These are phyloP conservation scores for Pinna nobilis DNA, from an alignment of 1,140 invertebrate genomes.

Conservation along the genomic window DNA sequence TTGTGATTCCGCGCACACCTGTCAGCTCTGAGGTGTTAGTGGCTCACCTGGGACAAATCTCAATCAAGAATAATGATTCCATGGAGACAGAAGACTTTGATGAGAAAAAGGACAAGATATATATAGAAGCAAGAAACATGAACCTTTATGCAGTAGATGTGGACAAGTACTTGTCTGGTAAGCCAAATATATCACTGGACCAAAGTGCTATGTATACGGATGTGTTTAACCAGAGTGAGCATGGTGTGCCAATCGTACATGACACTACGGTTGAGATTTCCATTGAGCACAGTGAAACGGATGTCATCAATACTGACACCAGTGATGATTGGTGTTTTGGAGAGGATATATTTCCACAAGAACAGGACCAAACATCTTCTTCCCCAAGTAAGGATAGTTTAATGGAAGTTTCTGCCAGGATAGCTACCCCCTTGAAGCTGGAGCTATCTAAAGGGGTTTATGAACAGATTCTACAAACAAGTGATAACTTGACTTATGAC, in stretches of 20 bases:
- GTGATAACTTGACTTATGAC: conserved; percentile 71
- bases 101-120: conserved; percentile 50
- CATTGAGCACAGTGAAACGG: conserved; percentile 58
- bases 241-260: conserved; percentile 73
- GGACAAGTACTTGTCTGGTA: conserved; percentile 67
- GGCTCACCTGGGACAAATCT: conserved; percentile 94
- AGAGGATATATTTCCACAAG: conserved; percentile 9
- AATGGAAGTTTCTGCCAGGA: conserved; percentile 83
- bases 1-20: conserved; percentile 88
- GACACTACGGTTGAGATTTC: conserved; percentile 87
- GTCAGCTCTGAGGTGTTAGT: conserved; percentile 89
- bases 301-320: conserved; percentile 12
- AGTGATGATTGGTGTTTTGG: conserved; percentile 28
- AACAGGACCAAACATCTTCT: background rate
- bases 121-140: conserved; percentile 87
- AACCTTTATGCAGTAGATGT: conserved; percentile 88
- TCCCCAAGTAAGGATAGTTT: background rate
- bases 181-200: background rate
- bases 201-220: conserved; percentile 22
- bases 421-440: conserved; percentile 89
- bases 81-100: conserved; percentile 20
- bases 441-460: conserved; percentile 90
- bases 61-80: conserved; percentile 75
- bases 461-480: conserved; percentile 88
- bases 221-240: conserved; percentile 47